Conservation (phyloP, 2,888 invertebrate genomes). For the Epirrhoe tristata region DNA sequence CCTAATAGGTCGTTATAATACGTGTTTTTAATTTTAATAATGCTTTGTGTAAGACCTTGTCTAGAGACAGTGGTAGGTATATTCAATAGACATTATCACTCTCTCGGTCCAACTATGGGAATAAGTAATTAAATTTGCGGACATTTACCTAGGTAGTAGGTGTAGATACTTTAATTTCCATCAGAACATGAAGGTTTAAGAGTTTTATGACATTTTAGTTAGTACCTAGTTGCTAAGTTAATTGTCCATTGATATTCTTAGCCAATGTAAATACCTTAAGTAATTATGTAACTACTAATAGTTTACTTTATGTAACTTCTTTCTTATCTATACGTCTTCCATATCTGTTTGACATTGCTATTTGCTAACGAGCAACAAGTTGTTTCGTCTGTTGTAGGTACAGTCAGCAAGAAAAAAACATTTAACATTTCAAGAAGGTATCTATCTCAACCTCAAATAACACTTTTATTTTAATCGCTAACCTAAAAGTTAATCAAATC, state of each 20-base stretch:
- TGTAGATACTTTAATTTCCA: neutral
- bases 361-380: constrained; percentile 15
- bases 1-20: neutral
- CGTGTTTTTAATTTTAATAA: neutral
- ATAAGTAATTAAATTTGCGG: too few relatives aligned
- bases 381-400: neutral
- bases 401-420: neutral
- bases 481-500: too few relatives aligned
- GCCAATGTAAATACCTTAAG: constrained; percentile 12
- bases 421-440: neutral
- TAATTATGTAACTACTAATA: constrained; percentile 9
- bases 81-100: too few relatives aligned
- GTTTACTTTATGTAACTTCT: constrained; percentile 11
- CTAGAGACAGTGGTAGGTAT: too few relatives aligned
- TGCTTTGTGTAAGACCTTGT: neutral
- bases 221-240: constrained; percentile 3
- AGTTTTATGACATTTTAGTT: constrained; percentile 7
- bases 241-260: constrained; percentile 11
- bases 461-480: too few relatives aligned
- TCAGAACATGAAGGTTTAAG: constrained; percentile 2
- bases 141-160: too few relatives aligned
- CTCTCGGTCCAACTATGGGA: neutral
- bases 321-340: constrained; percentile 23
- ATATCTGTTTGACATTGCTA: constrained; percentile 29
- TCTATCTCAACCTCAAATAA: too few relatives aligned